Conservation (phyloP, 2,797 vertebrate genomes). For the Eulemur albifrons region DNA sequence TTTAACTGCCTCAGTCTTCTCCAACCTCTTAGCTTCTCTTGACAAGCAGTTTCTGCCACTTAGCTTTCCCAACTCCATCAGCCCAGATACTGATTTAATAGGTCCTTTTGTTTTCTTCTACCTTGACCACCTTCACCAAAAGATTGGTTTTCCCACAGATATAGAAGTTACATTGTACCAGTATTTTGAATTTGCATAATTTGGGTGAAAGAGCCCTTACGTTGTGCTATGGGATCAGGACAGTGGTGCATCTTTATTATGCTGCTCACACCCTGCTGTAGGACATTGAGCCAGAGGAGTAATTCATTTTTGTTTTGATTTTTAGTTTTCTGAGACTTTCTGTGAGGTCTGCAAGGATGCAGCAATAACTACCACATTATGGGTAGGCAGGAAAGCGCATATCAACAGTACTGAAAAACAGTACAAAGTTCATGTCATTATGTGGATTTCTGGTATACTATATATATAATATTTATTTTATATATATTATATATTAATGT, state of each 20-base stretch:
- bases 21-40: background rate
- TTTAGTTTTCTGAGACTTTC: slow-evolving; percentile 47
- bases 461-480: no score
- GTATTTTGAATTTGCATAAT: slow-evolving; percentile 6
- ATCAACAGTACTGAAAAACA: background rate
- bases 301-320: slow-evolving; percentile 36
- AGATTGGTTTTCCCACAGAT: background rate
- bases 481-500: background rate
- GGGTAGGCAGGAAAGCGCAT: slow-evolving; percentile 45
- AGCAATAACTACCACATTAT: background rate
- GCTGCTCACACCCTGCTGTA: slow-evolving; percentile 5
- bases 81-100: background rate
- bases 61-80: background rate
- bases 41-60: background rate
- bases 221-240: background rate
- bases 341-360: slow-evolving; percentile 36
- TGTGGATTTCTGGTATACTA: background rate
- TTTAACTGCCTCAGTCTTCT: background rate
- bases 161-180: background rate
- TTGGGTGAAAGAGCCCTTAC: background rate
- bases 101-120: background rate
- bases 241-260: slow-evolving; percentile 15
- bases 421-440: background rate
- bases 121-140: background rate
- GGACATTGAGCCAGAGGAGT: slow-evolving; percentile 49